Evolutionary conservation across 2,797 vertebrate genomes (phyloP), one percentile per base, ranked within the genome.

Genomic region (Varecia variegata): DNA sequence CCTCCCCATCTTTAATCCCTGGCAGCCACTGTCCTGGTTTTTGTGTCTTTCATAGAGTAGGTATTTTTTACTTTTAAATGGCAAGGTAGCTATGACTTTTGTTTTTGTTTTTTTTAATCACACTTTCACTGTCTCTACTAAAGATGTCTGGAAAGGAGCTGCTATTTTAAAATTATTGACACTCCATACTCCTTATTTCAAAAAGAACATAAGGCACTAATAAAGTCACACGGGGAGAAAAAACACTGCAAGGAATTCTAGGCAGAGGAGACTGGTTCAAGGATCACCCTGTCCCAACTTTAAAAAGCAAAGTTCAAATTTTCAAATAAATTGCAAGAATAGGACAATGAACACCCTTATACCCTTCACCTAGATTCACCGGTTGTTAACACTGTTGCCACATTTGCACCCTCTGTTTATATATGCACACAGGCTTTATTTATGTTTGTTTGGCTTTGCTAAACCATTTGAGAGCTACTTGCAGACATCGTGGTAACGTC

Each of bases 11-110:
- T 18, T 20, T 32, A 14, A 10, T 17, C 32, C 43, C 81, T 30
- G 30, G 15, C 23, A 62, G 15, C 9, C 43, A 30, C 54, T 23
- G 17, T n/a, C 27, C 54, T 50, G 52, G 43, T 3, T 54, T 71
- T 62, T 71, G 23, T 17, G 11, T 65, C 38, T n/a, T 58, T 86
- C 62, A 15, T 23, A 40, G 7, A 82, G 43, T 2, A 56, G 8
- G 35, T 62, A 18, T n/a, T 88, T 77, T 87, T 84, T 35, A 47
- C 65, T 82, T 93, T 87, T 62, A 70, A 87, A 54, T 56, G 45
- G 81, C 60, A 56, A 65, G 74, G 32, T 14, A 43, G 23, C 32
- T 84, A 40, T 87, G n/a, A 35, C 5, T 85, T 52, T 73, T 47
- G 8, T 18, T 71, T 65, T 58, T 65, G 30, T 76, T 76, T 23